Evolutionary conservation across 1,140 invertebrate species (phyloP).

Genomic region (Onthophagus taurus): DNA sequence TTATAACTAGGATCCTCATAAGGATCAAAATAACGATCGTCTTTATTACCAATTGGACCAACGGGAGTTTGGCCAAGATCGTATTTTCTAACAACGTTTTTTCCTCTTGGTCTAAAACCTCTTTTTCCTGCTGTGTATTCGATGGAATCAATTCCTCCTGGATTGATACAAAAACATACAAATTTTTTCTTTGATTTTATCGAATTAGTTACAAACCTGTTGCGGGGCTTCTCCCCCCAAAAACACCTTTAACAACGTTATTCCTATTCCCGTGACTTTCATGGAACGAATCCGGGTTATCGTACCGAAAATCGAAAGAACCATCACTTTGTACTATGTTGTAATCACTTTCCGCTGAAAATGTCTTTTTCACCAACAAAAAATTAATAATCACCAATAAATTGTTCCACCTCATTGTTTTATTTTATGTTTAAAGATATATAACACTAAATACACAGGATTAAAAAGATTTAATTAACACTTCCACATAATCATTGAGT

Average conservation of each 20-base stretch:
- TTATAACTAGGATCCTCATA: conserved; percentile 62
- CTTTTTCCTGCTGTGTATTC: conserved; percentile 62
- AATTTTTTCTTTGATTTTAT: not conserved
- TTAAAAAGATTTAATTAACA: no score
- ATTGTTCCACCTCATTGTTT: no score
- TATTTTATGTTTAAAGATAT: no score
- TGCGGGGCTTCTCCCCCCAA: conserved; percentile 52
- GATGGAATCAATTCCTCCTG: conserved; percentile 50
- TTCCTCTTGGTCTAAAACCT: conserved; percentile 58
- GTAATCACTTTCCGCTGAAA: conserved; percentile 28
- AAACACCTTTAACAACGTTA: conserved; percentile 52
- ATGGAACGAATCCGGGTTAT: conserved; percentile 57
- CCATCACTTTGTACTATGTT: conserved; percentile 45
- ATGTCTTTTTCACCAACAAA: no score
- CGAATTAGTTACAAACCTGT: conserved; percentile 35
- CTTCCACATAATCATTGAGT: no score
- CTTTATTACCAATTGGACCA: conserved; percentile 47
- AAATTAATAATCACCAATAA: no score
- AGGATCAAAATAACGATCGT: conserved; percentile 58
- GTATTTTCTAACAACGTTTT: conserved; percentile 56
- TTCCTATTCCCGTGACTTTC: conserved; percentile 47
- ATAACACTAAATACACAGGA: no score
- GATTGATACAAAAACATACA: not conserved
- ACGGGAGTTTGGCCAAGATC: conserved; percentile 54
- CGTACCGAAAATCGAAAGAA: conserved; percentile 55